A percentile compares a stretch with the other conserved stretches of the same genome.
These are phyloP conservation scores for Callorhinus ursinus DNA, from an alignment of 2,113 vertebrate species.

Conservation along the genomic window DNA sequence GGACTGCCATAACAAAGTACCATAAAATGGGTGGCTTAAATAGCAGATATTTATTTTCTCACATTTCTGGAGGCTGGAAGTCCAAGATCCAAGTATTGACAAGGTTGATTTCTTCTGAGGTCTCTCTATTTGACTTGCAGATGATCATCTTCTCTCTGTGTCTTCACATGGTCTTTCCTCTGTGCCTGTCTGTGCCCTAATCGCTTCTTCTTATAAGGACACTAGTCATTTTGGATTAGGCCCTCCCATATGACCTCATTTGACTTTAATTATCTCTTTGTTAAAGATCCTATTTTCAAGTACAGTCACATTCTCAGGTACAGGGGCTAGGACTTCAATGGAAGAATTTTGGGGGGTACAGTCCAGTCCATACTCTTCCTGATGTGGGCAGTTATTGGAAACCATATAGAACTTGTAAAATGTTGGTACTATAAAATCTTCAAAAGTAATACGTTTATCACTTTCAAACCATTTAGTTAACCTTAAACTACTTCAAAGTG, in stretches of 20 bases:
- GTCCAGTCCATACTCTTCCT: background rate
- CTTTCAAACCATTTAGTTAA: background rate
- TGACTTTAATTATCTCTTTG: background rate
- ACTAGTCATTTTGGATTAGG: background rate
- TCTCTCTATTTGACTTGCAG: background rate
- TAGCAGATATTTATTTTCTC: background rate
- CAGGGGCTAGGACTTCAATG: background rate
- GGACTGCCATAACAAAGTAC: background rate
- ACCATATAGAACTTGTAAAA: slow-evolving; percentile 1
- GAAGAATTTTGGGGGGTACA: background rate
- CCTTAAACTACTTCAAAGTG: background rate
- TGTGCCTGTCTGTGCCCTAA: background rate
- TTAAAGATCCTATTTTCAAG: background rate
- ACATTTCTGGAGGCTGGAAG: background rate
- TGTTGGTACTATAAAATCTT: background rate
- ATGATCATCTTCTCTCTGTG: background rate
- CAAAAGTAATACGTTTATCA: background rate
- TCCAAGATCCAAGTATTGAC: background rate
- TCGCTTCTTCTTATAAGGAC: background rate
- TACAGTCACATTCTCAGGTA: background rate
- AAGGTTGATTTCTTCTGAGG: background rate
- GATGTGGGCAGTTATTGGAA: background rate
- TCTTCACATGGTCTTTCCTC: background rate
- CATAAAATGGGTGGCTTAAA: background rate
- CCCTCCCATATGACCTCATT: background rate